These are phyloP conservation scores for Hirundo rustica DNA, from an alignment of 2,797 vertebrate genomes.

Conservation along the genomic window DNA sequence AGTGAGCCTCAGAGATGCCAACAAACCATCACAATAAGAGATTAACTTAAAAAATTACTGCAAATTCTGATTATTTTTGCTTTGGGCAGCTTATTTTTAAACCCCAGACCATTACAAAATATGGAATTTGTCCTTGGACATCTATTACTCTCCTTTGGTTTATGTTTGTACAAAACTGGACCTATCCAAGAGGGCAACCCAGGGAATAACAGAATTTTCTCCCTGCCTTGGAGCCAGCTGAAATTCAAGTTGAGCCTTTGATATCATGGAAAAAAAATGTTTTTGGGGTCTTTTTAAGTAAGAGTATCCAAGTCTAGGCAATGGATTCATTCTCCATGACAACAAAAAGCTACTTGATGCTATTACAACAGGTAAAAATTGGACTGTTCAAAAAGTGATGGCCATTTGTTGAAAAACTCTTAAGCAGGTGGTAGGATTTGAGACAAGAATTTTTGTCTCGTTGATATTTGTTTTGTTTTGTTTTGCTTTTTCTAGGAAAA, in stretches of 20 bases:
- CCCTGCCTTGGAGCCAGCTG: not conserved
- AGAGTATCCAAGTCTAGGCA: not conserved
- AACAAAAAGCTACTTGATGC: not conserved
- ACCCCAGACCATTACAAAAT: not conserved
- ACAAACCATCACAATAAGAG: not conserved
- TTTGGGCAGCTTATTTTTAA: not conserved
- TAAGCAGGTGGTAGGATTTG: not conserved
- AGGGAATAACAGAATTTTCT: not conserved
- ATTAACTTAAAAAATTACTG: not conserved
- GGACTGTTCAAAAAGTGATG: not conserved
- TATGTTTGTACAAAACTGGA: not conserved
- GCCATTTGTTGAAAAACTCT: not conserved
- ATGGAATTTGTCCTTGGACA: not conserved
- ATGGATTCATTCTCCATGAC: not conserved
- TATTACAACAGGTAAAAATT: not conserved
- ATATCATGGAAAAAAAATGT: not conserved
- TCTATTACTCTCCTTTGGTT: not conserved
- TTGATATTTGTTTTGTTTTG: not conserved
- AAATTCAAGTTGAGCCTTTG: not conserved
- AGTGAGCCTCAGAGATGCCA: not conserved
- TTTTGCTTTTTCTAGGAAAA: not conserved
- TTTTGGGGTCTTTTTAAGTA: not conserved
- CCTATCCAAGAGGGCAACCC: not conserved
- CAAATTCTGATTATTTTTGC: not conserved
- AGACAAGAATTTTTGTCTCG: not conserved